Percentiles rank a stretch among this genome's conserved stretches.
phyloP scores from a whole-genome alignment of 2,888 invertebrate species.

The Sminthurides aquaticus region DNA sequence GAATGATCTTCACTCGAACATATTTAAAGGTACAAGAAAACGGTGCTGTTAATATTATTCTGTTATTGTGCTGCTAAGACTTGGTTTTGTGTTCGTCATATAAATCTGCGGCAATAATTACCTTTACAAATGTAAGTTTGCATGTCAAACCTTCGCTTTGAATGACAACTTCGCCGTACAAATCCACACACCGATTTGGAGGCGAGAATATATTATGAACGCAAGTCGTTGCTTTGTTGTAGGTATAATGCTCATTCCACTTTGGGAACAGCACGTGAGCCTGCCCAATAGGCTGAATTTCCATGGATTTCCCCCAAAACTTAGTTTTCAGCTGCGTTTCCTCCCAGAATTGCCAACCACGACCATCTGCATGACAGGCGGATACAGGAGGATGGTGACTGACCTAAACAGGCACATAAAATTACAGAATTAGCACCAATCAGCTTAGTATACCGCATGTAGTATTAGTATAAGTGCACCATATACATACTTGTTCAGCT shows the following conservation, averaged over 20 bases:
- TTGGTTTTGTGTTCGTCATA: no score
- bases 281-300: conserved; percentile 68
- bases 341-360: conserved; percentile 72
- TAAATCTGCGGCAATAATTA: no score
- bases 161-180: conserved; percentile 73
- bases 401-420: conserved; percentile 51
- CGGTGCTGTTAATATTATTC: no score
- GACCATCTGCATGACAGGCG: conserved; percentile 69
- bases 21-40: no score
- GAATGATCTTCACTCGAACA: no score
- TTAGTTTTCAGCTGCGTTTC: conserved; percentile 76
- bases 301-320: conserved; percentile 87
- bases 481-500: conserved; percentile 61
- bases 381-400: conserved; percentile 79
- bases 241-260: conserved; percentile 63
- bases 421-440: neutral
- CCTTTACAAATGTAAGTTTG: conserved; percentile 74
- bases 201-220: conserved; percentile 72
- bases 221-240: conserved; percentile 79
- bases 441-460: neutral
- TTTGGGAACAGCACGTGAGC: conserved; percentile 49
- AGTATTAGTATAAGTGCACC: neutral
- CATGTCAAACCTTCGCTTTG: conserved; percentile 58
- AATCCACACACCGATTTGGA: conserved; percentile 76
- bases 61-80: no score